These are phyloP conservation scores for Metalampra italica DNA, from an alignment of 2,888 invertebrate species.

Conservation along the genomic window DNA sequence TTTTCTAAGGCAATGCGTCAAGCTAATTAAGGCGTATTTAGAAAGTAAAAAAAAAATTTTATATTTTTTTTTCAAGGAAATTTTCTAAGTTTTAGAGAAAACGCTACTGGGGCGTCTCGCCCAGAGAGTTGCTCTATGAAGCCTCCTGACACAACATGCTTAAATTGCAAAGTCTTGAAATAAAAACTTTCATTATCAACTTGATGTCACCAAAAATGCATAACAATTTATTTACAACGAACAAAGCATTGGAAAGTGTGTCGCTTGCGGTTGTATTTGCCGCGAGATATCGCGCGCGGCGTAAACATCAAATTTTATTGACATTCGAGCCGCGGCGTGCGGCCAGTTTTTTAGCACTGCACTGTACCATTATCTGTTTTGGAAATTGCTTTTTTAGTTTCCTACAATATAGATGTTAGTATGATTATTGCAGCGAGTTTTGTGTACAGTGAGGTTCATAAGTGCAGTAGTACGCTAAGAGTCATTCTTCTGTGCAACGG, in stretches of 20 bases:
- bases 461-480: no score
- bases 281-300: constrained; percentile 50
- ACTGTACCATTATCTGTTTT: constrained; percentile 32
- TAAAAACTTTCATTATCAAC: background rate
- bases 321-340: constrained; percentile 46
- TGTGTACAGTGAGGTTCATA: no score
- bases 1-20: no score
- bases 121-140: no score
- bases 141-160: no score
- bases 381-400: constrained; percentile 15
- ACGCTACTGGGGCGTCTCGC: no score
- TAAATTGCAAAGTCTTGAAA: background rate
- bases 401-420: background rate
- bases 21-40: no score
- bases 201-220: constrained; percentile 7
- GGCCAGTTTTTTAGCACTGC: constrained; percentile 48
- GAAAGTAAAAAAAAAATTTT: no score
- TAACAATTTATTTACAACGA: constrained; percentile 14
- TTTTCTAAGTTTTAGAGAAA: no score
- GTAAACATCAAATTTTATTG: constrained; percentile 71
- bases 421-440: no score
- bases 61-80: no score
- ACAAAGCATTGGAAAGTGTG: constrained; percentile 43
- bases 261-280: constrained; percentile 40
- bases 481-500: no score